phyloP scores from a whole-genome alignment of 2,113 vertebrate species.

The Scophthalmus maximus region DNA sequence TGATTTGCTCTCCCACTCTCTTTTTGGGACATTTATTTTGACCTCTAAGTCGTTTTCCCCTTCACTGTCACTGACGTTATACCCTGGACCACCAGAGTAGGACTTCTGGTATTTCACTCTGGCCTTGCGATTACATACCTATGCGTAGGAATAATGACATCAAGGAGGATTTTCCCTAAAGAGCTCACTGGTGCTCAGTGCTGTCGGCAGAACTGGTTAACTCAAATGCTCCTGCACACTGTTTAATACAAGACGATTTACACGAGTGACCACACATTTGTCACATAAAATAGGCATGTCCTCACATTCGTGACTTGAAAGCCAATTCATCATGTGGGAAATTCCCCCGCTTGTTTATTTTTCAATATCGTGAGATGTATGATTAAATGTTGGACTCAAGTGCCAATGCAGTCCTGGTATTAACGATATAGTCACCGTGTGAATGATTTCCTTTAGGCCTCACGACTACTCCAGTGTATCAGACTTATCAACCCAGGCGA shows the following conservation, averaged over 20 bases:
- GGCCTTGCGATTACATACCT: conserved; percentile 36
- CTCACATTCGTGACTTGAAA: not conserved
- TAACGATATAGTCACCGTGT: conserved; percentile 36
- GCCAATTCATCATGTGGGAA: not conserved
- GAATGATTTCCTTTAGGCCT: conserved; percentile 72
- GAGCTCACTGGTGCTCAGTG: not conserved
- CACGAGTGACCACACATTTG: no score
- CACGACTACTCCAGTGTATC: conserved; percentile 32
- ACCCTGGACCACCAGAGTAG: conserved; percentile 67
- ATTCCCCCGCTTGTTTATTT: not conserved
- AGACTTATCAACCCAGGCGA: conserved; percentile 40
- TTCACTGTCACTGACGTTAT: conserved; percentile 58
- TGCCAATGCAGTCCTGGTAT: conserved; percentile 24
- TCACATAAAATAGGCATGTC: not conserved
- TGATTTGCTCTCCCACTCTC: conserved; percentile 47
- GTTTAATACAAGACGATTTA: not conserved
- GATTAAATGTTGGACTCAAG: conserved; percentile 34
- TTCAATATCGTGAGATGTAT: conserved; percentile 12
- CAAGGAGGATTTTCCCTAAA: conserved; percentile 26
- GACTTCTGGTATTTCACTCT: conserved; percentile 69
- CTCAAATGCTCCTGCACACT: not conserved
- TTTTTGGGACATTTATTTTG: conserved; percentile 58
- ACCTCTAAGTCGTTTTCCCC: conserved; percentile 62
- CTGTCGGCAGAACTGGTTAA: conserved; percentile 28
- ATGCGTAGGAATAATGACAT: conserved; percentile 45